Percentiles rank a stretch among this genome's conserved stretches.
These are phyloP conservation scores for Percina caprodes DNA, from an alignment of 2,113 vertebrate species.

Conservation along the genomic window DNA sequence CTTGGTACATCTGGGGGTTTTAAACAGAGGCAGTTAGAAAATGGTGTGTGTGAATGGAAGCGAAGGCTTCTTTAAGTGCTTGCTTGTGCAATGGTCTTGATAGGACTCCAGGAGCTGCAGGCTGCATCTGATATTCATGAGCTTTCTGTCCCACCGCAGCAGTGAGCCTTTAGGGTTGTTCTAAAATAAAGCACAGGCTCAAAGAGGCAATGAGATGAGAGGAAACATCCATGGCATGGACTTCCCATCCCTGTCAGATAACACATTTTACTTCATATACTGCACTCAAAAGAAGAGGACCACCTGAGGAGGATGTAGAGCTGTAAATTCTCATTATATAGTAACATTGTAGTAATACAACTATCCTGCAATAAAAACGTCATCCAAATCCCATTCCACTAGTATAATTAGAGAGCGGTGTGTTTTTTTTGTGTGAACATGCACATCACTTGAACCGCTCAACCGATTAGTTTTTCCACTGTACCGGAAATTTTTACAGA, in stretches of 20 bases:
- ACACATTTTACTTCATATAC: background rate
- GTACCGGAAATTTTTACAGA: too few species aligned
- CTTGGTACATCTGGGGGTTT: background rate
- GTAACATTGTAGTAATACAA: background rate
- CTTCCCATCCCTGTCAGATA: constrained; percentile 19
- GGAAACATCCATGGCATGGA: constrained; percentile 9
- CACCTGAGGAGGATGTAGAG: background rate
- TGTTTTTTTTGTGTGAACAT: too few species aligned
- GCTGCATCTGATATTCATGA: constrained; percentile 62
- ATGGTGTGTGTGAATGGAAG: background rate
- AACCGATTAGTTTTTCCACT: too few species aligned
- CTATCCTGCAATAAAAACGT: background rate
- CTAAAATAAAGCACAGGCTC: constrained; percentile 48
- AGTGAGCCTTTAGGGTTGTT: constrained; percentile 17
- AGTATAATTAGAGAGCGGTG: too few species aligned
- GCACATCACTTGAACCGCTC: too few species aligned
- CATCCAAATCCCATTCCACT: background rate
- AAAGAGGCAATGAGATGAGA: constrained; percentile 32
- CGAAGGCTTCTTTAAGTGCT: constrained; percentile 18
- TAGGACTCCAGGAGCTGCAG: constrained; percentile 40
- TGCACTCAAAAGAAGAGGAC: background rate
- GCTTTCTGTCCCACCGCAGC: constrained; percentile 36
- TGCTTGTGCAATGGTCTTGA: constrained; percentile 24
- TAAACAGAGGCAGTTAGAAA: constrained; percentile 7
- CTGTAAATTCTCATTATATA: background rate